Evolutionary conservation across 2,113 vertebrate genomes (phyloP), one percentile per base, ranked within the genome.

Genomic region (Mustela nigripes): DNA sequence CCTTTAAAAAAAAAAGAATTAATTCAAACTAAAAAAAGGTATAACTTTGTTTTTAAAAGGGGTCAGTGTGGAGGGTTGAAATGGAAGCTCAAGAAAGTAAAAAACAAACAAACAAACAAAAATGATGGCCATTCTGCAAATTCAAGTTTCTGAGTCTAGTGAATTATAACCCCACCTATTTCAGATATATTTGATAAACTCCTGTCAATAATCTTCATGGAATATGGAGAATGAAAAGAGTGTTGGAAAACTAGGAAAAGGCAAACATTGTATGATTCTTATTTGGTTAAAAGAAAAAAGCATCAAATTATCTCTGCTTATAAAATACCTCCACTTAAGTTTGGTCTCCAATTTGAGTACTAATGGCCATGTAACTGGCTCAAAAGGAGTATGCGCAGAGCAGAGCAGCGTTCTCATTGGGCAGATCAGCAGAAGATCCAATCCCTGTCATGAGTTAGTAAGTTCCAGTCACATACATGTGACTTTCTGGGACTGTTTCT

Each of bases 1-100:
- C 3, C 39, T 39, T 36, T 39, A 39, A 39, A 39, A 39, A 39
- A 71, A 71, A 87, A 78, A 88, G 56, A 84, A 81, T 67, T 22
- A 67, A 39, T 73, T 87, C 36, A 80, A 73, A 96, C 60, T 86
- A 74, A 80, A 19, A 97, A 97, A 82, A 79, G 78, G 11, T 73
- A 42, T 21, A 84, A 18, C 53, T 95, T 53, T 88, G 48, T 81
- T 76, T 89, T 78, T 84, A 28, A 83, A 87, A 86, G 82, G 15
- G 9, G 4, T 89, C n/a, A 78, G 21, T 48, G 56, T 83, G 19
- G 11, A 83, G 7, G 31, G 31, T 60, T 82, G 24, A 63, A 48
- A 48, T 73, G 14, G 69, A 82, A 91, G n/a, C 69, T 36, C 62
- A 63, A 92, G 28, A 81, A 60, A 91, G 48, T 48, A 11, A 62